phyloP scores from a whole-genome alignment of 1,140 invertebrate species.

The Lepidotrigona ventralis region DNA sequence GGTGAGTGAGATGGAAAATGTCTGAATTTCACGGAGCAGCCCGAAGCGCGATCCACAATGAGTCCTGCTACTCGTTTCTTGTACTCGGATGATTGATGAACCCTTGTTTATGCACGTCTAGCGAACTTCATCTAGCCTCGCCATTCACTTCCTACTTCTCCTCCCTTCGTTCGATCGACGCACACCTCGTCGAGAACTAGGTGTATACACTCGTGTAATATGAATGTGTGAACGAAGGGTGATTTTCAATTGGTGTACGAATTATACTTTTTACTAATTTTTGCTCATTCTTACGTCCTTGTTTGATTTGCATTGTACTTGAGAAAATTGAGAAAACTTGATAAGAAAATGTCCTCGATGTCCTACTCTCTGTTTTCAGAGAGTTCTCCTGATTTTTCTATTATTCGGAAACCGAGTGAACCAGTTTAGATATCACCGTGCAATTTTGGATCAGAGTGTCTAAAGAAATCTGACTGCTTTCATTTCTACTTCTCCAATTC shows the following conservation, averaged over 20 bases:
- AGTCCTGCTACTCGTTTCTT: constrained; percentile 52
- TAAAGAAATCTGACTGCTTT: too few relatives aligned
- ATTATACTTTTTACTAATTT: neutral
- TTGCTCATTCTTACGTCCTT: neutral
- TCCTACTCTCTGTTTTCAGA: too few relatives aligned
- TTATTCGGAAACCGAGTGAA: too few relatives aligned
- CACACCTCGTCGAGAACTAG: neutral
- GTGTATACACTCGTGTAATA: too few relatives aligned
- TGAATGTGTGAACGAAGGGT: neutral
- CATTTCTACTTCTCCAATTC: too few relatives aligned
- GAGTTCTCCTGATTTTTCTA: too few relatives aligned
- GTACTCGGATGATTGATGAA: constrained; percentile 62
- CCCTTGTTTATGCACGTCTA: constrained; percentile 59
- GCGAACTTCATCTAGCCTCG: constrained; percentile 23
- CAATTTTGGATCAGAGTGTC: too few relatives aligned
- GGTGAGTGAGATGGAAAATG: constrained; percentile 45
- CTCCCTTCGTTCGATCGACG: constrained; percentile 18
- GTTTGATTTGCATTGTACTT: neutral
- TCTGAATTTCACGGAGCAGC: constrained; percentile 39
- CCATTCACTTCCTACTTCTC: constrained; percentile 30
- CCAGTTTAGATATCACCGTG: too few relatives aligned
- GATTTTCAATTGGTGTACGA: neutral
- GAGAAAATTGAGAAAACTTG: too few relatives aligned
- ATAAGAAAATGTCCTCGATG: too few relatives aligned
- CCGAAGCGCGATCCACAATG: constrained; percentile 34